Base-by-base conservation (phyloP, 1,140 invertebrate species). In the Sitodiplosis mosellana region DNA sequence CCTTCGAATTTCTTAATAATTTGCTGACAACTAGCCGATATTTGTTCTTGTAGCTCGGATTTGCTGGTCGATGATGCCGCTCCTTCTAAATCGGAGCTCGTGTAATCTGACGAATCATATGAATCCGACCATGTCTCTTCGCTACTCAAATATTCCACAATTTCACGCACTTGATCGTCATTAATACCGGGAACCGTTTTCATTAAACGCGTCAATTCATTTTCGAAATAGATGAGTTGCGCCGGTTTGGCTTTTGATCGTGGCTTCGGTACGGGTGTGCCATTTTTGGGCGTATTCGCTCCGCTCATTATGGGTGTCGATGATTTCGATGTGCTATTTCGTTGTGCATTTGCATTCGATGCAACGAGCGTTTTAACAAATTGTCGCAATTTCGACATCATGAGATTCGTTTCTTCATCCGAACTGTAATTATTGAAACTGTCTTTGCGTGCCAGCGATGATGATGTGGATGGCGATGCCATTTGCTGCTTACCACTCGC, bases 361-460 rank as follows among this genome's bases (percentile, higher is more conserved):
- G 76, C 81, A 1, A 89, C 77, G 71, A 89, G 81, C 19, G 83
- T 87, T 62, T 88, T 89, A 61, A 90, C 89, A 60, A 90, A 87
- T 53, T 87, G 83, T 3, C 85, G 69, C 83, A 91, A 87, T 67
- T 89, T 90, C 10, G 80, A 85, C 87, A 92, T 90, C 87, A 92
- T 91, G 8, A 90, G 63, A 62, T 92, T 92, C 1, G 87, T 90
- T 65, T 90, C 87, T 60, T 91, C 87, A 58, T 91, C 87, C 0
- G 86, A 89, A 40, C 84, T 88, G 87, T 87, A 90, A 56, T 89
- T 88, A 58, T 89, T 88, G 63, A 90, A 90, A 57, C 84, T 88
- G 60, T 90, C 87, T 62, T 88, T 88, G 22, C 87, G 71, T 4
- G 76, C 77, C 0, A 87, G 58, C 10, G 72, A 20, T 70, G 17